Evolutionary conservation across 2,888 invertebrate genomes (phyloP).

Genomic region (Hirtodrosophila duncani): DNA sequence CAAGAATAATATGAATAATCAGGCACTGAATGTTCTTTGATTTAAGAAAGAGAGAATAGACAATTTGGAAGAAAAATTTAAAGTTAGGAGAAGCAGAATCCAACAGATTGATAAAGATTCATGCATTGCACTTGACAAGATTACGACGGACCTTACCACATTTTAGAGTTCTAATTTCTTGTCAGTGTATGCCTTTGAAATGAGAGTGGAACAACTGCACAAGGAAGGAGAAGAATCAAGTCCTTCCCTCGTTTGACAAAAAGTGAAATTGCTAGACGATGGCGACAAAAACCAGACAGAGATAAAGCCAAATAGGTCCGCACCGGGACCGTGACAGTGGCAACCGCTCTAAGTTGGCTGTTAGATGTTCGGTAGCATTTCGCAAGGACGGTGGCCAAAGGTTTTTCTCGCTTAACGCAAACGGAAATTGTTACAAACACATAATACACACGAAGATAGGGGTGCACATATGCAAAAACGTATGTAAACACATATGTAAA

Average conservation of each 20-base stretch:
- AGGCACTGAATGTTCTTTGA: too few species aligned
- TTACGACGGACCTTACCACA: too few species aligned
- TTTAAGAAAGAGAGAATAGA: too few species aligned
- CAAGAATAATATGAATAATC: too few species aligned
- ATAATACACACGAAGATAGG: constrained; percentile 7
- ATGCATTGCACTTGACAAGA: too few species aligned
- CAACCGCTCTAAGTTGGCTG: constrained; percentile 15
- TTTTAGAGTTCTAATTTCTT: too few species aligned
- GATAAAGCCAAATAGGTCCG: constrained; percentile 9
- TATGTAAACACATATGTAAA: constrained; percentile 6
- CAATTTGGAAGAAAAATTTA: too few species aligned
- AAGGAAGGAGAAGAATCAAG: constrained; percentile 34
- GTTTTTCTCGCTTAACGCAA: constrained; percentile 19
- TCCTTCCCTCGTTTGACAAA: constrained; percentile 50
- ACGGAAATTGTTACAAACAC: constrained; percentile 52
- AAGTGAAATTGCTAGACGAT: constrained; percentile 66
- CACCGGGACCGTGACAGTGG: not conserved
- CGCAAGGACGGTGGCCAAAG: constrained; percentile 47
- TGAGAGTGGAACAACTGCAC: constrained; percentile 49
- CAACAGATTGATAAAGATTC: too few species aligned
- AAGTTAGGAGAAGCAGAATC: too few species aligned
- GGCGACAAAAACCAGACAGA: constrained; percentile 48
- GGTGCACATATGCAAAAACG: not conserved
- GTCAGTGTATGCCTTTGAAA: constrained; percentile 62
- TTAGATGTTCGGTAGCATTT: constrained; percentile 27